Conservation (phyloP, 2,113 vertebrate genomes). For the Solea solea region DNA sequence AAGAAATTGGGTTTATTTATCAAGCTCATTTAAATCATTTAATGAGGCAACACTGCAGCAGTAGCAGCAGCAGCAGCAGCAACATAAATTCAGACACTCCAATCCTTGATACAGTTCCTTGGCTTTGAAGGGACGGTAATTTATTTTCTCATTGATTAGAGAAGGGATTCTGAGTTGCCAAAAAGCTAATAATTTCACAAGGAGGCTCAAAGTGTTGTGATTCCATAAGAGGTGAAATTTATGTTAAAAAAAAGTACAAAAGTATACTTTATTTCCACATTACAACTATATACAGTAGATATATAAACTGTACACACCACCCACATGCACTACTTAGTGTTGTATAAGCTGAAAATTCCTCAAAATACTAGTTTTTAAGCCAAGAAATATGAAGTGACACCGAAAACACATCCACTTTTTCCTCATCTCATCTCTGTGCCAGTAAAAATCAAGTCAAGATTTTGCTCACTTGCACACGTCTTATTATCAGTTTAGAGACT, state of each 20-base stretch:
- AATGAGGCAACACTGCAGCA: conserved; percentile 13
- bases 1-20: conserved; percentile 21
- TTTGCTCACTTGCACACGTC: neutral
- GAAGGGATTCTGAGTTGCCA: neutral
- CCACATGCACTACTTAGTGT: too few relatives aligned
- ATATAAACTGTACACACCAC: too few relatives aligned
- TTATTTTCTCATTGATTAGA: neutral
- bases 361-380: too few relatives aligned
- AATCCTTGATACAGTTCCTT: neutral
- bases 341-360: too few relatives aligned
- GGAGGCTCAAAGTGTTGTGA: neutral
- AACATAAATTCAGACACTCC: neutral
- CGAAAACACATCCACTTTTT: too few relatives aligned
- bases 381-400: too few relatives aligned
- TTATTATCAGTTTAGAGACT: conserved; percentile 27
- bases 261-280: too few relatives aligned
- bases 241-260: too few relatives aligned
- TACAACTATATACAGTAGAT: too few relatives aligned
- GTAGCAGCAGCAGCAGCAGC: neutral
- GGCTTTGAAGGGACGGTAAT: neutral
- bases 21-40: conserved; percentile 23
- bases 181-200: neutral
- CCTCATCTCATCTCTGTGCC: conserved; percentile 5
- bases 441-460: too few relatives aligned
- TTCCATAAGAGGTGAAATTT: too few relatives aligned